A percentile compares a stretch with the other conserved stretches of the same genome.
Conservation (phyloP, 2,797 vertebrate genomes). For the Acanthurus tractus region DNA sequence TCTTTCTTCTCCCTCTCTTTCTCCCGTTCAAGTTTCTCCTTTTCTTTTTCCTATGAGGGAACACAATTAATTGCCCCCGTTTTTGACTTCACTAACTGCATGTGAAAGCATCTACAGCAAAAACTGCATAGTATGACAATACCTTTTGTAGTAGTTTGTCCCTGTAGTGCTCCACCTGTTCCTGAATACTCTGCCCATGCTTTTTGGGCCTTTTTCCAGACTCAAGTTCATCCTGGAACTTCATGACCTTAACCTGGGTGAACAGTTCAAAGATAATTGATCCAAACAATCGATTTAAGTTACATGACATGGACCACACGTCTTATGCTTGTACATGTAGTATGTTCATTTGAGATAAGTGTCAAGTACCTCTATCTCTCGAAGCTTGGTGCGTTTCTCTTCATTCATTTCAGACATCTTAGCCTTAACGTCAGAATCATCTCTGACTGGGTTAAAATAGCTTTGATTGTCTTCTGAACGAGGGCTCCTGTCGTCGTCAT, state of each 20-base stretch:
- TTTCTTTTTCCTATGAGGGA: slow-evolving; percentile 92
- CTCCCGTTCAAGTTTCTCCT: slow-evolving; percentile 93
- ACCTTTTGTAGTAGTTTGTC: slow-evolving; percentile 98
- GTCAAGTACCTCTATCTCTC: slow-evolving; percentile 94
- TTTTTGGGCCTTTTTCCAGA: slow-evolving; percentile 98
- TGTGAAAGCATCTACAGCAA: background rate
- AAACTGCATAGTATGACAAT: background rate
- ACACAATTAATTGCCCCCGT: background rate
- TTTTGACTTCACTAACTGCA: background rate
- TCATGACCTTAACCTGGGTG: slow-evolving; percentile 97
- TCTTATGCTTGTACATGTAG: no score
- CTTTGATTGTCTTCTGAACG: slow-evolving; percentile 91
- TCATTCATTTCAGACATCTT: slow-evolving; percentile 97
- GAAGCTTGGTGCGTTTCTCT: slow-evolving; percentile 95
- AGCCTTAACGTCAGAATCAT: slow-evolving; percentile 89
- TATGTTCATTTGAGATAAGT: accelerated
- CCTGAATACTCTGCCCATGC: slow-evolving; percentile 94
- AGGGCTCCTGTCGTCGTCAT: slow-evolving; percentile 91
- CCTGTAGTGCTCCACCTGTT: slow-evolving; percentile 98
- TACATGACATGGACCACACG: background rate
- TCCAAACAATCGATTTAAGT: background rate
- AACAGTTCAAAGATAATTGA: background rate
- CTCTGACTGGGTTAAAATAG: slow-evolving; percentile 92
- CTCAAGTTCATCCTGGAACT: slow-evolving; percentile 99
- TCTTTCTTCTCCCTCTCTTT: slow-evolving; percentile 93